Conservation (phyloP, 2,888 invertebrate species). For the Tetheella fluctuosa region DNA sequence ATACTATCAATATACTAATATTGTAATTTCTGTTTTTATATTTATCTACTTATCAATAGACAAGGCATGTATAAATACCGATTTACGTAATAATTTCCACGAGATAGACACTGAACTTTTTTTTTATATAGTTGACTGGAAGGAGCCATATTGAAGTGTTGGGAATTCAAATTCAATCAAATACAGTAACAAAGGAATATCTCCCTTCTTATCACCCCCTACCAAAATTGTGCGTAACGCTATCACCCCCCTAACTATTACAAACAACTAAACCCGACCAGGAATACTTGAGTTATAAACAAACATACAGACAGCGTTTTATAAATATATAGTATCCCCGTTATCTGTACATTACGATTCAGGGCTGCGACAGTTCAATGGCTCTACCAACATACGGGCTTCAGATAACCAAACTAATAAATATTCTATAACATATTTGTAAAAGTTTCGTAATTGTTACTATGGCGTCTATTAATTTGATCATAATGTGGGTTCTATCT, state of each 20-base stretch:
- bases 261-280: neutral
- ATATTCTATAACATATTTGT: slow-evolving; percentile 10
- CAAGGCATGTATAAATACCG: no score
- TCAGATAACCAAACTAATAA: neutral
- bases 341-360: neutral
- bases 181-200: no score
- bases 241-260: neutral
- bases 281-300: neutral
- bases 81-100: no score
- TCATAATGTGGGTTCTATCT: slow-evolving; percentile 27
- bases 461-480: slow-evolving; percentile 37
- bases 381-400: slow-evolving; percentile 4
- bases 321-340: neutral
- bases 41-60: no score
- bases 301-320: neutral
- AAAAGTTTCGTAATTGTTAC: slow-evolving; percentile 25
- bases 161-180: no score
- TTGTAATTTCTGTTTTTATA: no score
- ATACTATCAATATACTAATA: no score
- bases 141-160: no score
- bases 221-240: neutral
- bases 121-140: no score
- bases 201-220: neutral
- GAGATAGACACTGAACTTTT: no score
- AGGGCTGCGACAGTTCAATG: slow-evolving; percentile 8